These are phyloP conservation scores for Pelecanus crispus DNA, from an alignment of 2,113 vertebrate genomes.

Conservation along the genomic window DNA sequence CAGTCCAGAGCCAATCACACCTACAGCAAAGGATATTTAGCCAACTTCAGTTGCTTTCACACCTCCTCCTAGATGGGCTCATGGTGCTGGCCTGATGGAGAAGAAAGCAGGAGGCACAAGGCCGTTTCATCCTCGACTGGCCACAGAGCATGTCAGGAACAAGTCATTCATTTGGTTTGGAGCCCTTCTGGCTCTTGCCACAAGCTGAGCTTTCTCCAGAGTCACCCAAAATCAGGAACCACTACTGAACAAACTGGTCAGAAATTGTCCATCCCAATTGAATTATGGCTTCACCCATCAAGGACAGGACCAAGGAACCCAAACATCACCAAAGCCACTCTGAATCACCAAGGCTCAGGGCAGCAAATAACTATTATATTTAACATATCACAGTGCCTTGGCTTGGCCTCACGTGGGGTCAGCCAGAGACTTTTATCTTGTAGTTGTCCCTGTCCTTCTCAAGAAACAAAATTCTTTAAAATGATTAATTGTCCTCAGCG, in stretches of 20 bases:
- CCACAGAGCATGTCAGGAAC: background rate
- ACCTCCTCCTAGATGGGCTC: background rate
- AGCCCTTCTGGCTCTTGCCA: background rate
- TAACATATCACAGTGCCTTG: background rate
- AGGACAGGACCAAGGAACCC: background rate
- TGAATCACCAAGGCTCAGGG: background rate
- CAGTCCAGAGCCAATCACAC: background rate
- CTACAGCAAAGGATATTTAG: background rate
- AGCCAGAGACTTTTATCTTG: background rate
- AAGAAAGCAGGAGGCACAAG: background rate
- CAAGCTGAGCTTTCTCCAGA: background rate
- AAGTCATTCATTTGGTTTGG: background rate
- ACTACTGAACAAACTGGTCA: background rate
- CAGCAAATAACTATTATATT: background rate
- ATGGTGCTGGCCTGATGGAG: background rate
- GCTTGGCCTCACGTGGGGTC: background rate
- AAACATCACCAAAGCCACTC: background rate
- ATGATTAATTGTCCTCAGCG: constrained; percentile 24
- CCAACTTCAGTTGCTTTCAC: background rate
- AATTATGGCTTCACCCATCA: background rate
- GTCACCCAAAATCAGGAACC: background rate
- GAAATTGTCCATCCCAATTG: background rate
- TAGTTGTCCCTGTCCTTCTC: background rate
- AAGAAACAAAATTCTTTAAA: background rate
- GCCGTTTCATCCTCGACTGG: background rate